Conservation (phyloP, 1,140 invertebrate genomes). For the Rhyacophila brunnea region DNA sequence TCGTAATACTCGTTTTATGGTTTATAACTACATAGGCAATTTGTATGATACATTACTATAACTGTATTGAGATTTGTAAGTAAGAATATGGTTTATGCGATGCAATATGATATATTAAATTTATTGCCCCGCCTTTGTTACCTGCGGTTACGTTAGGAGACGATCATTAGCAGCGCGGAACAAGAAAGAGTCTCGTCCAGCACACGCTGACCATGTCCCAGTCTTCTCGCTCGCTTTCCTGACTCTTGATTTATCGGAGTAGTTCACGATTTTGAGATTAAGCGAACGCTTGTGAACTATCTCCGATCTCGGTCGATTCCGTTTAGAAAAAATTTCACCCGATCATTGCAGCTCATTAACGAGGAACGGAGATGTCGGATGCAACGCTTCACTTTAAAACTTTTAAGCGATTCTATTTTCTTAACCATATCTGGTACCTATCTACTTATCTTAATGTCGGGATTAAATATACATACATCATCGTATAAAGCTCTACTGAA, state of each 20-base stretch:
- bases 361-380: background rate
- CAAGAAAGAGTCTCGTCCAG: background rate
- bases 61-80: too few species aligned
- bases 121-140: too few species aligned
- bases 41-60: too few species aligned
- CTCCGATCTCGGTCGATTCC: slow-evolving; percentile 12
- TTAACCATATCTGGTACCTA: too few species aligned
- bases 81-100: too few species aligned
- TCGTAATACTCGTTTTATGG: too few species aligned
- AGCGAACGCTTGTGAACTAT: slow-evolving; percentile 25
- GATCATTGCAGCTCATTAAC: slow-evolving; percentile 18
- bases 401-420: background rate
- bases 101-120: too few species aligned
- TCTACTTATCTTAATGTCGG: too few species aligned
- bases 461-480: too few species aligned
- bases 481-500: too few species aligned
- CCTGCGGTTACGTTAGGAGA: background rate
- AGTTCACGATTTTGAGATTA: slow-evolving; percentile 28
- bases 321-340: slow-evolving; percentile 16
- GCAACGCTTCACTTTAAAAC: background rate
- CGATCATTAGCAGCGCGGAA: slow-evolving; percentile 7
- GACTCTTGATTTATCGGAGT: slow-evolving; percentile 17
- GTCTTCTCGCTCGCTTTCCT: slow-evolving; percentile 8
- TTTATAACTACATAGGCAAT: too few species aligned
- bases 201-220: background rate